Evolutionary conservation across 1,140 invertebrate genomes (phyloP).

Genomic region (Dolichoris vasculosae): DNA sequence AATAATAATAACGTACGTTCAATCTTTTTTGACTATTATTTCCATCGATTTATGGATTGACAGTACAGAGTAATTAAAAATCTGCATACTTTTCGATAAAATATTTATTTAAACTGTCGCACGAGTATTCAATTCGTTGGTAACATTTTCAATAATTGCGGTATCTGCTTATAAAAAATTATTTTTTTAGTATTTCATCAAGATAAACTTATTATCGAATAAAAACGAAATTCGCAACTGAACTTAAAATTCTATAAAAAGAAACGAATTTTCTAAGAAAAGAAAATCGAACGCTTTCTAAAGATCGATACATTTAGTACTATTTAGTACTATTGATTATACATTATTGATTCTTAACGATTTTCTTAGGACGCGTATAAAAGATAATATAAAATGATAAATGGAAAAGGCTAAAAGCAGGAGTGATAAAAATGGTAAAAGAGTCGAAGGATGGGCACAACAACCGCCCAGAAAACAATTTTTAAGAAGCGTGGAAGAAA

Average conservation of each 20-base stretch:
- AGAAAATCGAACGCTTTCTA: background rate
- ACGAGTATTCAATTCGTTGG: too few species aligned
- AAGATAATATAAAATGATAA: background rate
- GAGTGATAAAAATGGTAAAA: background rate
- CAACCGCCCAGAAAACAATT: background rate
- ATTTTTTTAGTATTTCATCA: background rate
- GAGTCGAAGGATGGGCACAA: background rate
- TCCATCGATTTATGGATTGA: too few species aligned
- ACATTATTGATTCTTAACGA: background rate
- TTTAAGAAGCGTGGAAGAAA: constrained; percentile 9
- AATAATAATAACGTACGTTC: too few species aligned
- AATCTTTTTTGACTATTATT: too few species aligned
- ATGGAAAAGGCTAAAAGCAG: background rate
- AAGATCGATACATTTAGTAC: background rate
- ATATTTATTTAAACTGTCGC: too few species aligned
- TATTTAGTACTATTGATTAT: too few species aligned
- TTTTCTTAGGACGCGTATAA: background rate
- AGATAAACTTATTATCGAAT: background rate
- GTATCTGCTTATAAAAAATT: too few species aligned
- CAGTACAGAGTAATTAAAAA: too few species aligned
- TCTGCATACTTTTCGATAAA: too few species aligned
- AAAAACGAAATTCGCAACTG: background rate
- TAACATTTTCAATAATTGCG: too few species aligned
- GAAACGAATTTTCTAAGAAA: background rate
- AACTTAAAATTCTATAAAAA: background rate